Evolutionary conservation across 1,140 invertebrate species (phyloP).

Genomic region (Papilio machaon): DNA sequence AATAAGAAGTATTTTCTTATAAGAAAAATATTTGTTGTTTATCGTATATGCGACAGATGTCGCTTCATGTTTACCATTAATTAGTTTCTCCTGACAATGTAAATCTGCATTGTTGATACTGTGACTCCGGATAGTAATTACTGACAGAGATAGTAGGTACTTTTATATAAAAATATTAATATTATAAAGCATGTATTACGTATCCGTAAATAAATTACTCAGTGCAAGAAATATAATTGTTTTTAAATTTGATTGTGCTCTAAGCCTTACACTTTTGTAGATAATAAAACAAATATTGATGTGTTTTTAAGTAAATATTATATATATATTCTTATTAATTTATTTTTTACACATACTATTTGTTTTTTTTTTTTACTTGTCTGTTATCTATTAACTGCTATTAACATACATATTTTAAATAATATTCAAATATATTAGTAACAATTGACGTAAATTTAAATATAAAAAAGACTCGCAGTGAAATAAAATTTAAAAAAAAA

Average conservation of each 20-base stretch:
- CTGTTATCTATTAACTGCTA: too few relatives aligned
- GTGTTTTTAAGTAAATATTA: too few relatives aligned
- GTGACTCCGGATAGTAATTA: background rate
- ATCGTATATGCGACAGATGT: slow-evolving; percentile 5
- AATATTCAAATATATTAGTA: background rate
- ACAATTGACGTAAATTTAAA: background rate
- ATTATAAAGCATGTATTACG: background rate
- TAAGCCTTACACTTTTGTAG: background rate
- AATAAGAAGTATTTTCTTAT: background rate
- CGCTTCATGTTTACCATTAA: background rate
- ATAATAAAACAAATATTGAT: background rate
- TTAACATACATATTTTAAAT: too few relatives aligned
- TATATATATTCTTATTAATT: too few relatives aligned
- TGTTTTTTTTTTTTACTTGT: too few relatives aligned
- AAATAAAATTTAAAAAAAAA: slow-evolving; percentile 15
- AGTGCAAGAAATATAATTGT: background rate
- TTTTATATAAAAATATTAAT: background rate
- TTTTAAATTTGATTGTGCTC: background rate
- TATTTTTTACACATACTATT: too few relatives aligned
- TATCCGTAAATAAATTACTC: background rate
- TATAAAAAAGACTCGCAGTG: background rate
- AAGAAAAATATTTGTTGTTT: slow-evolving; percentile 22
- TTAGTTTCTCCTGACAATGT: slow-evolving; percentile 16
- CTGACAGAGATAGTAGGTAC: background rate
- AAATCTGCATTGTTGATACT: background rate